A percentile compares a stretch with the other conserved stretches of the same genome.
Conservation (phyloP, 1,140 invertebrate genomes). For the Chrysopa pallens region DNA sequence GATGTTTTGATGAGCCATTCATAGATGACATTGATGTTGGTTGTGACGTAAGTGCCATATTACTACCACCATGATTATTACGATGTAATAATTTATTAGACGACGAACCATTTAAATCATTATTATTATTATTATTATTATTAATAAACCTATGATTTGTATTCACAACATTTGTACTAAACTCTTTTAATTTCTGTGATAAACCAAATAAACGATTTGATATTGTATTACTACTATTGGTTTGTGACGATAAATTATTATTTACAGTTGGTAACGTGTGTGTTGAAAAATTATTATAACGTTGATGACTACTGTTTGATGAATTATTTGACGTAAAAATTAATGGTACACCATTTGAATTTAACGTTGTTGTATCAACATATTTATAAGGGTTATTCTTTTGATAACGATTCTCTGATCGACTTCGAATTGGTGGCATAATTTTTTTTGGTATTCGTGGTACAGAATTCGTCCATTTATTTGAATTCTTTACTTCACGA, state of each 20-base stretch:
- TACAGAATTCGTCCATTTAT: conserved; percentile 17
- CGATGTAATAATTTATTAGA: too few relatives aligned
- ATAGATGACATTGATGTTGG: not conserved
- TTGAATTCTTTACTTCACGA: not conserved
- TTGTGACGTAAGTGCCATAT: too few relatives aligned
- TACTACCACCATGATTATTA: too few relatives aligned
- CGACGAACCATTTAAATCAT: not conserved
- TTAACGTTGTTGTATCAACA: conserved; percentile 11
- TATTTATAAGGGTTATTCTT: conserved; percentile 20
- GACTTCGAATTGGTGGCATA: conserved; percentile 8
- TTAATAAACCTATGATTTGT: not conserved
- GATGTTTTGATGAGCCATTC: not conserved
- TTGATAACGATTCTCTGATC: conserved; percentile 12
- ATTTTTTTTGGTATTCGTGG: conserved; percentile 14
- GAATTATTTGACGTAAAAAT: not conserved
- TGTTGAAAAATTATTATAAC: not conserved
- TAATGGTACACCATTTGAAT: not conserved
- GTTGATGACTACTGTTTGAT: not conserved
- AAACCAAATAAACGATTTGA: conserved; percentile 20
- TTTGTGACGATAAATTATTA: not conserved
- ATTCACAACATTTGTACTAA: conserved; percentile 8
- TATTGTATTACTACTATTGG: conserved; percentile 3
- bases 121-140: conserved; percentile 5
- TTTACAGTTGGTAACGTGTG: too few relatives aligned
- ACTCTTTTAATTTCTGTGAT: conserved; percentile 20